These are phyloP conservation scores for Cerceris ruficornis DNA, from an alignment of 2,888 invertebrate species.

Conservation along the genomic window DNA sequence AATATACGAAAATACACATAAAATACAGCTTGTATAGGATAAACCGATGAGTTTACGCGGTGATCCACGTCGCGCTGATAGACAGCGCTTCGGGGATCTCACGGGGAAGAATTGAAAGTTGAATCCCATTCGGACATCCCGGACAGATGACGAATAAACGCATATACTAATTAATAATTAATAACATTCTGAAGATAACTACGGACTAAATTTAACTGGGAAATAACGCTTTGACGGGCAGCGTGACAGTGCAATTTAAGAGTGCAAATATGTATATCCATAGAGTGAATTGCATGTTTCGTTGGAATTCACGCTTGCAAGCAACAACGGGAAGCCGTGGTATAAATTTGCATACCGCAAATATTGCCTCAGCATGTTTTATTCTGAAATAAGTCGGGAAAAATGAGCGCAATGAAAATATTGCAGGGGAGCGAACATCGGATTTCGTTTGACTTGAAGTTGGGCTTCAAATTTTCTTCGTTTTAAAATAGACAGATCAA, in stretches of 20 bases:
- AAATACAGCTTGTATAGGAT: not conserved
- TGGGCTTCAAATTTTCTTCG: no score
- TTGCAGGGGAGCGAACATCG: no score
- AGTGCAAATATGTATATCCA: not conserved
- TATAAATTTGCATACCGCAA: no score
- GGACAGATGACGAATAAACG: conserved; percentile 24
- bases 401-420: no score
- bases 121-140: not conserved
- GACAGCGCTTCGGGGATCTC: conserved; percentile 57
- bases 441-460: no score
- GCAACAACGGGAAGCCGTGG: not conserved
- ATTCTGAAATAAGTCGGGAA: no score
- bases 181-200: conserved; percentile 4
- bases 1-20: not conserved
- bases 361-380: no score
- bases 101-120: conserved; percentile 41
- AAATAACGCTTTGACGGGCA: conserved; percentile 33
- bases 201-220: not conserved
- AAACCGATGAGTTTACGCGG: conserved; percentile 48
- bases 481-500: no score
- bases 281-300: not conserved
- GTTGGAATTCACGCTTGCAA: not conserved
- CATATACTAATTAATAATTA: conserved; percentile 53
- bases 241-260: conserved; percentile 25
- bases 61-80: conserved; percentile 47